Percentiles rank a stretch among this genome's conserved stretches.
phyloP scores from a whole-genome alignment of 2,113 vertebrate genomes.

The Boulengeromyrus knoepffleri region DNA sequence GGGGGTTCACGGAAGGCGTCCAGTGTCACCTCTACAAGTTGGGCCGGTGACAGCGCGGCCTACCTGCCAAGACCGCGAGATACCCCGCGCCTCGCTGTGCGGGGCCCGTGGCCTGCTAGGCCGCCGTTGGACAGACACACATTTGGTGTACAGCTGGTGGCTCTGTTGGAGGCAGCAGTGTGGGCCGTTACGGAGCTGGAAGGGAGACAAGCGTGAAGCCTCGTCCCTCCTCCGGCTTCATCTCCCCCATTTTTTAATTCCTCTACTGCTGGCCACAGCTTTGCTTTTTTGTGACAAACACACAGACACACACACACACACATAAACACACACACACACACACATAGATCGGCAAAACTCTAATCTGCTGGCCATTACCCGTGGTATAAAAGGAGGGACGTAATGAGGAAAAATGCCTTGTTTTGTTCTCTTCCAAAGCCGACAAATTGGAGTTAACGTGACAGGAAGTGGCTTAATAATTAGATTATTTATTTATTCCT shows the following conservation, averaged over 20 bases:
- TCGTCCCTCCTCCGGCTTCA: conserved; percentile 74
- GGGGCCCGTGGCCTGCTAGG: conserved; percentile 84
- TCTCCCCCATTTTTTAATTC: conserved; percentile 54
- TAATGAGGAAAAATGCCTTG: conserved; percentile 90
- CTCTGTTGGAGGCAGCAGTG: conserved; percentile 97
- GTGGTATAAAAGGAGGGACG: conserved; percentile 77
- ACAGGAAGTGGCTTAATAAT: conserved; percentile 91
- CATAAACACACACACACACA: neutral
- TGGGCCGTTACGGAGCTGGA: conserved; percentile 91
- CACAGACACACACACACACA: neutral
- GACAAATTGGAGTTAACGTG: conserved; percentile 90
- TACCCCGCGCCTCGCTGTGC: conserved; percentile 69
- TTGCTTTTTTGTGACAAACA: conserved; percentile 17
- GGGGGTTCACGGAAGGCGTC: conserved; percentile 1
- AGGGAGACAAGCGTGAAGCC: conserved; percentile 71
- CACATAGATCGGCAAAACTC: conserved; percentile 71
- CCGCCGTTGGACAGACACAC: conserved; percentile 76
- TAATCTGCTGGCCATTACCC: conserved; percentile 85
- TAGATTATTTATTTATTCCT: conserved; percentile 93
- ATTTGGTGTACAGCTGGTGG: conserved; percentile 99
- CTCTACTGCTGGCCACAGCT: conserved; percentile 50
- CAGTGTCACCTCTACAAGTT: conserved; percentile 90
- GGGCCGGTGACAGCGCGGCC: conserved; percentile 82
- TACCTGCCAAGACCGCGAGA: conserved; percentile 88
- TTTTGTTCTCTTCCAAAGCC: conserved; percentile 90